Percentiles rank a stretch among this genome's conserved stretches.
Evolutionary conservation across 2,797 vertebrate species (phyloP).

Genomic region (Tapera naevia): DNA sequence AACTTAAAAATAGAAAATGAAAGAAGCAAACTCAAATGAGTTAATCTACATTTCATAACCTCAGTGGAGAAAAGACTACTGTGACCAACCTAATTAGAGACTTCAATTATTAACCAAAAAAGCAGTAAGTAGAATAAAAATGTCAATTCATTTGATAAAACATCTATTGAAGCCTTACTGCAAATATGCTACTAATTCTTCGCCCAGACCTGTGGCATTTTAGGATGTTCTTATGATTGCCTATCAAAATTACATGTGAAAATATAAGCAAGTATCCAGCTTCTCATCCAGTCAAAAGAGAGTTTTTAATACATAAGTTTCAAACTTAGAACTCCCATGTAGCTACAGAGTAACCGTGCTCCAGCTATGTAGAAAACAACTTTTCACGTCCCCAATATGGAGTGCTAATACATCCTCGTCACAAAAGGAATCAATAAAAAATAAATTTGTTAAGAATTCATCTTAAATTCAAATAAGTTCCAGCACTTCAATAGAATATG

Average conservation of each 20-base stretch:
- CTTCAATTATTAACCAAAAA: not conserved
- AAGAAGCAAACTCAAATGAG: not conserved
- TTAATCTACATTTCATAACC: not conserved
- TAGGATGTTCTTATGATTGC: not conserved
- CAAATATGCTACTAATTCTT: constrained; percentile 52
- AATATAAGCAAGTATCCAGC: not conserved
- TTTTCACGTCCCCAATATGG: constrained; percentile 50
- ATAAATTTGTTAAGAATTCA: constrained; percentile 17
- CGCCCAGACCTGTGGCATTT: constrained; percentile 25
- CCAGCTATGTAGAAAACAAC: constrained; percentile 31
- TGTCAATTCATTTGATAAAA: not conserved
- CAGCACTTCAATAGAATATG: constrained; percentile 93
- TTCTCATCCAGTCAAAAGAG: not conserved
- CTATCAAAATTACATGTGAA: not conserved
- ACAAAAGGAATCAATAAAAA: constrained; percentile 63
- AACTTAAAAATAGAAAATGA: not conserved
- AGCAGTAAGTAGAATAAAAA: not conserved
- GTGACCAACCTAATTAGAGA: not conserved
- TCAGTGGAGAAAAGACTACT: not conserved
- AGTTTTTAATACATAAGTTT: constrained; percentile 36
- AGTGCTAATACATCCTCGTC: constrained; percentile 43
- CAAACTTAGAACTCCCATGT: constrained; percentile 1
- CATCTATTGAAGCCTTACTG: not conserved
- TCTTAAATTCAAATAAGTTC: constrained; percentile 84
- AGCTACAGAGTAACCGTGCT: constrained; percentile 40